Conservation (phyloP, 2,888 invertebrate species). For the Alviniconcha strummeri region DNA sequence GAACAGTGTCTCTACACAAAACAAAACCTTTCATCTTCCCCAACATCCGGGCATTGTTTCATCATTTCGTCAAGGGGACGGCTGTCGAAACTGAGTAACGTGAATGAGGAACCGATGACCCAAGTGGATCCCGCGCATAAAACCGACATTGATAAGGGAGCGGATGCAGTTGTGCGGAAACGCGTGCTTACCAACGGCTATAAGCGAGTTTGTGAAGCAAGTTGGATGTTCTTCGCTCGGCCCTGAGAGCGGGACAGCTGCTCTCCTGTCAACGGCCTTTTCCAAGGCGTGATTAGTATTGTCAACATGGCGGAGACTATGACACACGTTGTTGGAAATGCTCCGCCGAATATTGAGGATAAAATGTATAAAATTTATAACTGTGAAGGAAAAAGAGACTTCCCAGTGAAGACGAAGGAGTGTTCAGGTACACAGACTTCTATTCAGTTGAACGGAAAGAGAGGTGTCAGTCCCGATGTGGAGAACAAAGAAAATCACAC, state of each 20-base stretch:
- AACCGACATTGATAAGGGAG: slow-evolving; percentile 36
- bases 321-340: slow-evolving; percentile 36
- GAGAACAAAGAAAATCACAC: slow-evolving; percentile 44
- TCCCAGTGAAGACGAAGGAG: slow-evolving; percentile 31
- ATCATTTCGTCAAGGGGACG: slow-evolving; percentile 32
- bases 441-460: slow-evolving; percentile 37
- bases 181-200: slow-evolving; percentile 32
- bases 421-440: slow-evolving; percentile 38
- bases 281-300: slow-evolving; percentile 21
- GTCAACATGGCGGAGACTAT: slow-evolving; percentile 42
- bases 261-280: slow-evolving; percentile 35
- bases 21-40: slow-evolving; percentile 34
- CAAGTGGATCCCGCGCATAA: slow-evolving; percentile 10
- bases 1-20: slow-evolving; percentile 31
- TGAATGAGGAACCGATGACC: slow-evolving; percentile 28
- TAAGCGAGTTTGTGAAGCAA: slow-evolving; percentile 34
- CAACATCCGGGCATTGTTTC: slow-evolving; percentile 37
- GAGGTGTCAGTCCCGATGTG: slow-evolving; percentile 31
- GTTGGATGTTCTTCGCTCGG: slow-evolving; percentile 36
- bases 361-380: slow-evolving; percentile 37
- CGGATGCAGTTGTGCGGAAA: slow-evolving; percentile 42
- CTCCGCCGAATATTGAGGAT: slow-evolving; percentile 33
- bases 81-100: slow-evolving; percentile 20
- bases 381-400: slow-evolving; percentile 38
- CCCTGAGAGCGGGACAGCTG: slow-evolving; percentile 37